Base-by-base conservation (phyloP, 2,797 vertebrate genomes). In the Okamejei kenojei region DNA sequence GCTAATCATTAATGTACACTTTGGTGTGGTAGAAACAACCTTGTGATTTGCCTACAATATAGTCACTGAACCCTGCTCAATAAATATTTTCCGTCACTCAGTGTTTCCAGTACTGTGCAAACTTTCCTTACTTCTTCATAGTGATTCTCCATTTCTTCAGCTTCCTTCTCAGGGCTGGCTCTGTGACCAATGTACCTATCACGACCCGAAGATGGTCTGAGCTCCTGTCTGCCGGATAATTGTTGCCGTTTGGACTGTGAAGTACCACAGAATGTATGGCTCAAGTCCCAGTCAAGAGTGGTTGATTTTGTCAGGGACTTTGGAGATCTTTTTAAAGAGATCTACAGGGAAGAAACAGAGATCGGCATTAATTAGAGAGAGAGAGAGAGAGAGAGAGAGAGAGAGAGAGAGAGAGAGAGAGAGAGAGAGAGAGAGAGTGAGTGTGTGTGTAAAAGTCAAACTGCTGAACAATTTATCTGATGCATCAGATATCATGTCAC, bases 261-360 rank as follows among this genome's bases (percentile, higher is more conserved):
- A 93, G 35, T 7, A 29, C 94, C 94, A 96, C 97, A 96, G 94
- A 94, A 94, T 93, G 96, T 95, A 93, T 95, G 94, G 81, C 96
- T 95, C 84, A 94, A 93, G 93, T 95, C 95, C 97, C 97, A 96
- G 94, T 94, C 95, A 84, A 95, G 95, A 94, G 94, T 94, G 93
- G 94, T 93, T 76, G 95, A 94, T 94, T 94, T 95, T 93, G 95
- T 94, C 93, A 95, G 95, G 94, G 95, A 94, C 94, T 96, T 96
- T 94, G 94, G 95, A 93, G 96, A 95, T 96, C 94, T 95, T 73
- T 95, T 96, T 95, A 94, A 95, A 93, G 95, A 94, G 88, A 95
- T 96, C 97, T 97, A 95, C 94, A 95, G 94, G 88, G 77, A 94
- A 94, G 93, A 38, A 93, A 79, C 38, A 74, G 63, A 68, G 17